phyloP scores from a whole-genome alignment of 2,888 invertebrate genomes.

The Sphinx pinastri region DNA sequence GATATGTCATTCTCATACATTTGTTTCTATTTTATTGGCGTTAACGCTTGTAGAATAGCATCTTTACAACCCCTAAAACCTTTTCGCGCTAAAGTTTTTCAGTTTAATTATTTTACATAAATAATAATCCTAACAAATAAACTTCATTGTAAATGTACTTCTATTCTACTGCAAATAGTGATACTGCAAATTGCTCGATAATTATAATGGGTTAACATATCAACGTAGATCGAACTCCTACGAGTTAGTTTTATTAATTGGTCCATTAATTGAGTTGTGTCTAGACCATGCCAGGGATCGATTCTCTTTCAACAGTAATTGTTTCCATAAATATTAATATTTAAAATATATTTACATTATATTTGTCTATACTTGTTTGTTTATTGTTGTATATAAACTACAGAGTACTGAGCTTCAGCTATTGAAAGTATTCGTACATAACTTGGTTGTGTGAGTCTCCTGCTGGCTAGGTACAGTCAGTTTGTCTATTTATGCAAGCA shows the following conservation, averaged over 20 bases:
- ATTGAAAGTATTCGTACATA: too few relatives aligned
- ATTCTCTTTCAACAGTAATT: background rate
- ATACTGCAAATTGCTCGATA: conserved; percentile 42
- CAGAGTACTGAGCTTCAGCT: too few relatives aligned
- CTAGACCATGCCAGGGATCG: background rate
- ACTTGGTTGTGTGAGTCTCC: too few relatives aligned
- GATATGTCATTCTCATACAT: too few relatives aligned
- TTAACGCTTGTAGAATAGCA: too few relatives aligned
- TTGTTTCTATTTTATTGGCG: too few relatives aligned
- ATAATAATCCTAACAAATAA: too few relatives aligned
- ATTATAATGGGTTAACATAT: conserved; percentile 51
- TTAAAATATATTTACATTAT: background rate
- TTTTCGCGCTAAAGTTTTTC: background rate
- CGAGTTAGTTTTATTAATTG: conserved; percentile 46
- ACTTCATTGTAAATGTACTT: background rate
- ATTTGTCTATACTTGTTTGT: too few relatives aligned
- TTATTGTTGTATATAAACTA: too few relatives aligned
- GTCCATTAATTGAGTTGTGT: background rate
- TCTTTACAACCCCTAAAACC: too few relatives aligned
- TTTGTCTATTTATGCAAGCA: too few relatives aligned
- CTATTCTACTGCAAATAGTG: background rate
- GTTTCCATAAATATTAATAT: background rate
- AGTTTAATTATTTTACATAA: background rate
- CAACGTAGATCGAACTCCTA: conserved; percentile 38
- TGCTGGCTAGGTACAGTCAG: too few relatives aligned